Conservation (phyloP, 2,113 vertebrate species). For the Emydura subglobosa region DNA sequence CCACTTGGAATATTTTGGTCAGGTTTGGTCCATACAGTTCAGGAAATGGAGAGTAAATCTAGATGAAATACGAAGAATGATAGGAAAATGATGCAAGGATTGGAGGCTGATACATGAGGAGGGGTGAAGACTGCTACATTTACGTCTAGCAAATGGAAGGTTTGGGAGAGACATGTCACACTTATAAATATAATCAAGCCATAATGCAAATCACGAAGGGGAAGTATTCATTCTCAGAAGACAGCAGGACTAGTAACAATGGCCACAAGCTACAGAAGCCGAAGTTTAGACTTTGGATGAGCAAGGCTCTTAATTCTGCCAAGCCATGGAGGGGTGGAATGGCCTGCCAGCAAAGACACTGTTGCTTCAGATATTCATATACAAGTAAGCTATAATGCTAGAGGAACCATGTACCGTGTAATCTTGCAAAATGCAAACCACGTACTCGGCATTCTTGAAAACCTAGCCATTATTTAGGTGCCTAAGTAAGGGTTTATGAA, state of each 20-base stretch:
- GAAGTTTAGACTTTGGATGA: neutral
- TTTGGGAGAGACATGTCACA: neutral
- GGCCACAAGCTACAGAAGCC: neutral
- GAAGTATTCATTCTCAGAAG: neutral
- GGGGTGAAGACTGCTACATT: neutral
- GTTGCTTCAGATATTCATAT: neutral
- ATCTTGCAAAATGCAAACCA: neutral
- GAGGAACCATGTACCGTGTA: neutral
- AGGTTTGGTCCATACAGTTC: neutral
- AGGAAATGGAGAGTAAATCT: neutral
- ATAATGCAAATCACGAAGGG: neutral
- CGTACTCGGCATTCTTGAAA: neutral
- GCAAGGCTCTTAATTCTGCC: neutral
- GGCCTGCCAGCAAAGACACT: neutral
- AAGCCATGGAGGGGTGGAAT: neutral
- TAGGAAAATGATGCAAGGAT: neutral
- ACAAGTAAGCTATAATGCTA: neutral
- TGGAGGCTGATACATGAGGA: neutral
- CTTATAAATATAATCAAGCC: neutral
- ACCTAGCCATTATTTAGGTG: neutral
- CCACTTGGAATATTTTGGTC: neutral
- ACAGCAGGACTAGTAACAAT: neutral
- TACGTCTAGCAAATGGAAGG: neutral
- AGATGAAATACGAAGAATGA: neutral
- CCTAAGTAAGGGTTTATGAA: neutral